These are phyloP conservation scores for Fissipunctia ypsillon DNA, from an alignment of 2,888 invertebrate species.

Conservation along the genomic window DNA sequence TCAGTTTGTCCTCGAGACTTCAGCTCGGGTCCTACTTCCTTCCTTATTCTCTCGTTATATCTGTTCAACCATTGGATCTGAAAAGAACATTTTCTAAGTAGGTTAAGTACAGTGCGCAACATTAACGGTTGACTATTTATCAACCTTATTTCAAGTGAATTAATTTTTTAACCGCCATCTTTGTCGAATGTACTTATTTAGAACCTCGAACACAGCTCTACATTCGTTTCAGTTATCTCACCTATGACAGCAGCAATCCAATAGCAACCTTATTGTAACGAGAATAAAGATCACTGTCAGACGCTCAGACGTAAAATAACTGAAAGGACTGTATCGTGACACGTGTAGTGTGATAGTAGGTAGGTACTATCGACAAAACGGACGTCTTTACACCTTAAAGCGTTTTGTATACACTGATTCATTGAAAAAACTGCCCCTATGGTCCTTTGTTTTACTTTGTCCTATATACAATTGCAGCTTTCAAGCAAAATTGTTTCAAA, in stretches of 20 bases:
- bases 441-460: no score
- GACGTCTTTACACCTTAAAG: no score
- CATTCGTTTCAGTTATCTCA: not conserved
- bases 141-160: not conserved
- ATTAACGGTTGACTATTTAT: not conserved
- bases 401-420: no score
- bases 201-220: not conserved
- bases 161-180: not conserved
- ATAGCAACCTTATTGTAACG: not conserved
- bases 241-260: not conserved
- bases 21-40: slow-evolving; percentile 93
- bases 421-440: no score
- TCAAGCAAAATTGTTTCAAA: no score
- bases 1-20: slow-evolving; percentile 92
- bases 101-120: not conserved
- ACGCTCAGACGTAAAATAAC: no score
- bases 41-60: slow-evolving; percentile 94
- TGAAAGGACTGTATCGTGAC: no score
- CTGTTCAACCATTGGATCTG: slow-evolving; percentile 95
- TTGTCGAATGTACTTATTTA: not conserved
- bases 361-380: no score
- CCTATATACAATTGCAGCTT: no score
- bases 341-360: no score
- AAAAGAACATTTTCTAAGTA: slow-evolving; percentile 60
- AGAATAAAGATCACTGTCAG: not conserved